Evolutionary conservation across 2,888 invertebrate genomes (phyloP), one percentile per base, ranked within the genome.

Genomic region (Mesoligia furuncula): DNA sequence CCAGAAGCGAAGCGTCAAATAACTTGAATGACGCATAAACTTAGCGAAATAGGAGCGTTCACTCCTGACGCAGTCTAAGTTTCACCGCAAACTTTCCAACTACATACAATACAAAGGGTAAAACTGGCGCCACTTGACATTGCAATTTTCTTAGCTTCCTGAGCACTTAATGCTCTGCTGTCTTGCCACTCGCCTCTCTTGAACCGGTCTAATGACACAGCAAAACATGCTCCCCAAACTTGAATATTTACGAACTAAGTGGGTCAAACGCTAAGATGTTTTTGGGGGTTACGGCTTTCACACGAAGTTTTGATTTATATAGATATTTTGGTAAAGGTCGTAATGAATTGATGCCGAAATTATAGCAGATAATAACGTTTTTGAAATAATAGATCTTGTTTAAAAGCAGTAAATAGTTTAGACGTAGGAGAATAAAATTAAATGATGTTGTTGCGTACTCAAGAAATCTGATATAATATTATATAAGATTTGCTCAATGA

Each of bases 71-170:
- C 64, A 75, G 81, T 64, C 81, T 83, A 88, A 88, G 84, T 88
- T 91, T 79, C 68, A 51, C 85, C 84, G 85, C 87, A 87, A 89
- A 88, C 89, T 88, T 88, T 81, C 71, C 68, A 84, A 85, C 88
- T 79, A 81, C 83, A 83, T 68, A 85, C 85, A 89, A 83, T 85
- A 81, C 80, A 86, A 85, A 83, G 85, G 88, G 88, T 88, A 87
- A 85, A 86, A 89, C 87, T 82, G 83, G 84, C 85, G 81, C 79
- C 89, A 88, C 90, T 89, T 90, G 91, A 91, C 92, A 90, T 87
- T 92, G 93, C 93, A 92, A 91, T 92, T 93, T 91, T 88, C 89
- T 85, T 78, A 86, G 87, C 87, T 87, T 88, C 86, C 87, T 86
- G 83, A 89, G 89, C 83, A 87, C 87, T 89, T 90, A 90, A 88